These are phyloP conservation scores for Hybos culiciformis DNA, from an alignment of 2,888 invertebrate genomes.

Conservation along the genomic window DNA sequence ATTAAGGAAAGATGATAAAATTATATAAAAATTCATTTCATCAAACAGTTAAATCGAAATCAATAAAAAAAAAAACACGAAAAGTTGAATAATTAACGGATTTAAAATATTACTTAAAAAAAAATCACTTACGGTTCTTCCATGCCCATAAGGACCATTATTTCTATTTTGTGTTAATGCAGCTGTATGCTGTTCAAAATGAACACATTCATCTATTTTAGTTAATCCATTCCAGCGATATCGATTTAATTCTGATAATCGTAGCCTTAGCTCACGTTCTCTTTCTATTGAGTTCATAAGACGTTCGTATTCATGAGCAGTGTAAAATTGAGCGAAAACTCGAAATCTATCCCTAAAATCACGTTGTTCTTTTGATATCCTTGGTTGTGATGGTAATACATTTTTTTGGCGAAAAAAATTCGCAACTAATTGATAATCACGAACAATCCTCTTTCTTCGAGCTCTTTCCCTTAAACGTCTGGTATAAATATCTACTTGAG, in stretches of 20 bases:
- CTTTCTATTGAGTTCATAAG: conserved; percentile 64
- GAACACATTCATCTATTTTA: conserved; percentile 68
- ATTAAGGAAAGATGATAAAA: too few relatives aligned
- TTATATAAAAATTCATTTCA: too few relatives aligned
- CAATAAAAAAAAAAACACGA: conserved; percentile 15
- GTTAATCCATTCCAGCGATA: conserved; percentile 79
- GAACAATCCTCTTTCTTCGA: conserved; percentile 73
- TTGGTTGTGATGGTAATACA: conserved; percentile 29
- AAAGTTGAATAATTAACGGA: conserved; percentile 17
- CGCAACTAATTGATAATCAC: conserved; percentile 81
- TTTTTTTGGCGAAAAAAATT: conserved; percentile 59
- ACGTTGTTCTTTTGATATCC: conserved; percentile 38
- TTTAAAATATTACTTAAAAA: neutral
- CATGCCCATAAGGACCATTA: conserved; percentile 34
- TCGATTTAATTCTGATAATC: conserved; percentile 68
- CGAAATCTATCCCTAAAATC: conserved; percentile 68
- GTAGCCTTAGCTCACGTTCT: conserved; percentile 69
- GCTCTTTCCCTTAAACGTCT: conserved; percentile 71
- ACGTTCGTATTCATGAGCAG: conserved; percentile 69
- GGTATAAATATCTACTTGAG: conserved; percentile 86
- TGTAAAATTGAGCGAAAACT: conserved; percentile 78
- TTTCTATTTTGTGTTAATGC: conserved; percentile 45
- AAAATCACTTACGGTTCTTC: conserved; percentile 31
- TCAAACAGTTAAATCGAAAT: too few relatives aligned
- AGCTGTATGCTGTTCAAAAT: conserved; percentile 70